Conservation (phyloP, 2,888 invertebrate species). For the Pheosia gnoma region DNA sequence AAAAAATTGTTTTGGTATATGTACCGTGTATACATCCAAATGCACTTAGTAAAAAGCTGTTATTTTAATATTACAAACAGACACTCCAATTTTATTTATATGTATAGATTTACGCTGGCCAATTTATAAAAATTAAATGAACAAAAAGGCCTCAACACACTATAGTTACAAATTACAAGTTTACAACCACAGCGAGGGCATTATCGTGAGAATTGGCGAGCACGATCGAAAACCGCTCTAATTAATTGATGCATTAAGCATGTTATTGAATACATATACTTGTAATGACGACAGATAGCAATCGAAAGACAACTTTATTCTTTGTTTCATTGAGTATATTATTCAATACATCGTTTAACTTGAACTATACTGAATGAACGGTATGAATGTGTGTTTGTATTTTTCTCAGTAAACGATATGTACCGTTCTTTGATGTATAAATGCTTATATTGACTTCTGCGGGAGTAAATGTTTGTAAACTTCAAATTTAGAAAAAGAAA, state of each 20-base stretch:
- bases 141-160: background rate
- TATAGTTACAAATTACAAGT: background rate
- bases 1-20: no score
- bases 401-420: background rate
- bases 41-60: no score
- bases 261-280: no score
- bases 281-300: no score
- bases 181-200: background rate
- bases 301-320: background rate
- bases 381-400: background rate
- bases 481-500: no score
- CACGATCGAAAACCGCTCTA: background rate
- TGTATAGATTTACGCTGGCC: background rate
- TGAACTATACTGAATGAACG: background rate
- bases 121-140: background rate
- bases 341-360: background rate
- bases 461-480: no score
- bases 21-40: no score
- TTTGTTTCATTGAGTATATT: background rate
- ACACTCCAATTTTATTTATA: no score
- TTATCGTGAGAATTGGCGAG: background rate
- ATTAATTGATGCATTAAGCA: no score
- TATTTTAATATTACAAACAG: no score
- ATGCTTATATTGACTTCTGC: background rate
- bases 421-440: background rate